Evolutionary conservation across 2,888 invertebrate genomes (phyloP).

Genomic region (Chymomyza fuscimana): DNA sequence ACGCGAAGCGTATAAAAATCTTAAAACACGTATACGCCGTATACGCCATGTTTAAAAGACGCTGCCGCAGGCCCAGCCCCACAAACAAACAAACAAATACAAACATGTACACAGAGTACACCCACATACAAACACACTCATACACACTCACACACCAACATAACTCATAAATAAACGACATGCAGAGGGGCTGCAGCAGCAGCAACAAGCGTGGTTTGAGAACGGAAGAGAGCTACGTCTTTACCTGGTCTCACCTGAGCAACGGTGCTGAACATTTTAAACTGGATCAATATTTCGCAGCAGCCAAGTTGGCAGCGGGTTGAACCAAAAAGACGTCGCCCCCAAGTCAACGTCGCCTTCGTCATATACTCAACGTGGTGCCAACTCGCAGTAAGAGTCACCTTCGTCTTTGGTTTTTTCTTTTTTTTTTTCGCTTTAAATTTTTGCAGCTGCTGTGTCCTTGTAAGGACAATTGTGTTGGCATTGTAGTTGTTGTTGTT

Average conservation of each 20-base stretch:
- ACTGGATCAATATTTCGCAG: constrained; percentile 63
- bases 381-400: neutral
- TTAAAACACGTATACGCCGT: constrained; percentile 37
- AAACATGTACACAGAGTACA: constrained; percentile 37
- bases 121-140: constrained; percentile 17
- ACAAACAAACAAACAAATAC: constrained; percentile 21
- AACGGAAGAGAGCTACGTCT: neutral
- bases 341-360: neutral
- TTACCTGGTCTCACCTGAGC: constrained; percentile 6
- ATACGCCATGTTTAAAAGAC: constrained; percentile 58
- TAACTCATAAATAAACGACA: constrained; percentile 52
- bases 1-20: neutral
- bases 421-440: constrained; percentile 16
- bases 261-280: constrained; percentile 40
- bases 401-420: neutral
- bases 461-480: constrained; percentile 62
- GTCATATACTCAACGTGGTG: neutral
- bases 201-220: too few species aligned
- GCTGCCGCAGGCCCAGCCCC: constrained; percentile 41
- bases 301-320: constrained; percentile 5
- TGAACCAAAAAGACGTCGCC: constrained; percentile 3
- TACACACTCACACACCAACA: constrained; percentile 4
- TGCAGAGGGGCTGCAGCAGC: constrained; percentile 13
- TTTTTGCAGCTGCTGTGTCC: constrained; percentile 49
- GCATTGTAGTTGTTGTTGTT: constrained; percentile 34